Evolutionary conservation across 2,797 vertebrate species (phyloP), one percentile per base, ranked within the genome.

Genomic region (Micromesistius poutassou): DNA sequence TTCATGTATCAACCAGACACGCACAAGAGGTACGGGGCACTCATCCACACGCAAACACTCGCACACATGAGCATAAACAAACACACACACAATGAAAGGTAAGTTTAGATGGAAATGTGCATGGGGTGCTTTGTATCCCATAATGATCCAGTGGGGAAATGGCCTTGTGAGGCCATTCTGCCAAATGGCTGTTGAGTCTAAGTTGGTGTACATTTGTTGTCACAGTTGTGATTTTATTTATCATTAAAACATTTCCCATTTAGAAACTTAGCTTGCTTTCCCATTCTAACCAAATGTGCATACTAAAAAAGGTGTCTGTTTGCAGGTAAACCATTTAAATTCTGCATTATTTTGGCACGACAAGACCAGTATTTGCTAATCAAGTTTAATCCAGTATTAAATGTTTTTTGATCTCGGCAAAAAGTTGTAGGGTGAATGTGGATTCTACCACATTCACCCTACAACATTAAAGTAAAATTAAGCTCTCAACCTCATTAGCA

Each of bases 1-100:
- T 94, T 94, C 93, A 94, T 94, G 93, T 94, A 94, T 89, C 93
- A 94, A 91, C 88, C 89, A 91, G 91, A 91, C 90, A 93, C 91
- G 90, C 91, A 92, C 91, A 92, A 92, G 91, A 93, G 92, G 91
- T 93, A 93, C 90, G 91, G 87, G 88, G 83, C 87, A 92, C 87
- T 84, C 91, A 89, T 83, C 86, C 87, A 89, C 84, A 89, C 87
- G 40, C 81, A 89, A 87, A 80, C 76, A 78, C 55, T 73, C 78
- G 50, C 16, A 55, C 74, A 66, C 30, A 78, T 40, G 74, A 74
- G 42, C 75, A 75, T 76, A 80, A 74, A 79, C 19, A 75, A 66
- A 74, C 62, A 81, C 62, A 68, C 62, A 4, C 62, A 28, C 62
- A 68, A 10, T 68, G 62, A 68, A 28, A 68, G 62, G 62, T 68